Percentiles rank a stretch among this genome's conserved stretches.
Conservation (phyloP, 2,888 invertebrate species). For the Ornithoptera alexandrae region DNA sequence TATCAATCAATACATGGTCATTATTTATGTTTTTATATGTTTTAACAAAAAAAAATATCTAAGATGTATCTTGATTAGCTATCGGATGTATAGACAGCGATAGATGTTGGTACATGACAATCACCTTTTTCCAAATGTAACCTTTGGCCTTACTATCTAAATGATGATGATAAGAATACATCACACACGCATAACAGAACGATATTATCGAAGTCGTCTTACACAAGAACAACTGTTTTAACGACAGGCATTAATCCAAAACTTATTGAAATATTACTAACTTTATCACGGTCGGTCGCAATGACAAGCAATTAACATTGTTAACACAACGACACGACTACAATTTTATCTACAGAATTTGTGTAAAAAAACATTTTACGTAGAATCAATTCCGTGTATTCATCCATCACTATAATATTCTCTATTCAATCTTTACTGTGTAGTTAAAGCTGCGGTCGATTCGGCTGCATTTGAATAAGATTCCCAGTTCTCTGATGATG, state of each 20-base stretch:
- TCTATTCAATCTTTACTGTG: conserved; percentile 14
- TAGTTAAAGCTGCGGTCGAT: conserved; percentile 23
- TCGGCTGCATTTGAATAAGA: background rate
- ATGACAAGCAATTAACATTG: conserved; percentile 30
- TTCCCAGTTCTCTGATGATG: background rate
- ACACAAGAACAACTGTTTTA: conserved; percentile 27
- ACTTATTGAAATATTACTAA: conserved; percentile 28
- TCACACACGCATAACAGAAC: conserved; percentile 26
- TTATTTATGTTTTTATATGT: too few relatives aligned
- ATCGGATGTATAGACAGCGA: background rate
- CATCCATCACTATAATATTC: conserved; percentile 27
- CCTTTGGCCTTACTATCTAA: conserved; percentile 19
- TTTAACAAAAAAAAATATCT: too few relatives aligned
- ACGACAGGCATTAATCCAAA: conserved; percentile 10
- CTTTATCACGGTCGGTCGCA: conserved; percentile 26
- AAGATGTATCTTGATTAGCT: background rate
- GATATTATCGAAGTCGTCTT: conserved; percentile 22
- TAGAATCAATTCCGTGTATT: conserved; percentile 30
- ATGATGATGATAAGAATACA: conserved; percentile 25
- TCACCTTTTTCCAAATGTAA: conserved; percentile 14
- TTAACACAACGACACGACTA: conserved; percentile 22
- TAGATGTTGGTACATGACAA: conserved; percentile 6
- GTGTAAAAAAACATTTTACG: conserved; percentile 24
- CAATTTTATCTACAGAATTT: conserved; percentile 26
- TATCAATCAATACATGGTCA: too few relatives aligned